These are phyloP conservation scores for Peromyscus maniculatus DNA, from an alignment of 2,113 vertebrate species.

Conservation along the genomic window DNA sequence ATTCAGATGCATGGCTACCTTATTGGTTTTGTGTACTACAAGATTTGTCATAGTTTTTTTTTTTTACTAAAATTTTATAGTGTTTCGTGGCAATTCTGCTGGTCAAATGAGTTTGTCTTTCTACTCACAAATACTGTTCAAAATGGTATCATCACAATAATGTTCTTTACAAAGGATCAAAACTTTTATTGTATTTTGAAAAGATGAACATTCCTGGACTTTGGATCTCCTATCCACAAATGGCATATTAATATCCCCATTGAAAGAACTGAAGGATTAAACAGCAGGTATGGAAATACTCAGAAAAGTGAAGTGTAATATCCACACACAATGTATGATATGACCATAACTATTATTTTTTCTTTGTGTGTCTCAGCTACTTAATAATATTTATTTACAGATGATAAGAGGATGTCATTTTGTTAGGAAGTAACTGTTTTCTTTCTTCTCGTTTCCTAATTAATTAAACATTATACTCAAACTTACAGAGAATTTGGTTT, in stretches of 20 bases:
- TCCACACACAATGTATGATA: fast-evolving
- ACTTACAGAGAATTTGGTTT: constrained; percentile 10
- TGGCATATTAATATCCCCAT: neutral
- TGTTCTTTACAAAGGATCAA: constrained; percentile 3
- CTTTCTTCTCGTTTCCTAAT: neutral
- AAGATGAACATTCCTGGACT: neutral
- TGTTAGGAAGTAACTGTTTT: neutral
- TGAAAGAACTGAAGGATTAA: neutral
- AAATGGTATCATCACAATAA: neutral
- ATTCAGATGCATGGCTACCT: neutral
- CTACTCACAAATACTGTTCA: neutral
- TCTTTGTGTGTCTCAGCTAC: neutral
- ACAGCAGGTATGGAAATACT: neutral
- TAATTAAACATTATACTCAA: constrained; percentile 39
- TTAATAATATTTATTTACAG: constrained; percentile 1
- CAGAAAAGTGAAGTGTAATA: neutral
- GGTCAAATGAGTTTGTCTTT: neutral
- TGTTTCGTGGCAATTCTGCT: neutral
- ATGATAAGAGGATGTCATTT: neutral
- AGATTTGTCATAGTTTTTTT: constrained; percentile 25
- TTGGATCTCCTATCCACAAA: neutral
- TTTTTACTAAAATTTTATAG: constrained; percentile 36
- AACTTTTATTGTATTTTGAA: neutral
- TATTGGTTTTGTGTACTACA: neutral
- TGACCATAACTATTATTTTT: neutral